A percentile compares a stretch with the other conserved stretches of the same genome.
phyloP scores from a whole-genome alignment of 1,140 invertebrate species.

The Ips nitidus region DNA sequence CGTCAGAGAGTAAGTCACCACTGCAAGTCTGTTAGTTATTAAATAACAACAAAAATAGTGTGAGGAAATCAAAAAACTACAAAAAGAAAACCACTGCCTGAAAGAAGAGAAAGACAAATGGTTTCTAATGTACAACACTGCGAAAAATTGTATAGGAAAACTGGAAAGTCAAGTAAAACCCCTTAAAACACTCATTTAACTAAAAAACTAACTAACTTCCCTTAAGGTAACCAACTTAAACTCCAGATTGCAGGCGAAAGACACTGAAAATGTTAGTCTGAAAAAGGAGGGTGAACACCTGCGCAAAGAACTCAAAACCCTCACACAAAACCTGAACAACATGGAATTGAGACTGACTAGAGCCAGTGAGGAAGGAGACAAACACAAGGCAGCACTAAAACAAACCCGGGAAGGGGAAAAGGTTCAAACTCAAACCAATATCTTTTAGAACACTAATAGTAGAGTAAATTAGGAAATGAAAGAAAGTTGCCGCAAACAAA shows the following conservation, averaged over 20 bases:
- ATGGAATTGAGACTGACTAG: slow-evolving; percentile 54
- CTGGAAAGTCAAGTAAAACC: slow-evolving; percentile 52
- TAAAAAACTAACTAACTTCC: too few relatives aligned
- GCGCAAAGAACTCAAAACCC: slow-evolving; percentile 54
- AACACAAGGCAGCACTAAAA: slow-evolving; percentile 52
- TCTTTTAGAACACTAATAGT: background rate
- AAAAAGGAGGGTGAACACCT: slow-evolving; percentile 56
- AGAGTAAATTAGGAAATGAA: slow-evolving; percentile 51
- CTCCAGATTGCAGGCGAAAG: slow-evolving; percentile 50
- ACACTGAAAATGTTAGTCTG: slow-evolving; percentile 51
- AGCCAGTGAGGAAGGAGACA: slow-evolving; percentile 55
- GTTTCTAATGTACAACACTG: slow-evolving; percentile 45
- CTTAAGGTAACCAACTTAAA: slow-evolving; percentile 41
- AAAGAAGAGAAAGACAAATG: slow-evolving; percentile 53
- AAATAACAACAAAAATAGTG: slow-evolving; percentile 51
- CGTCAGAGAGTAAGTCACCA: slow-evolving; percentile 5
- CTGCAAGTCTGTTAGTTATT: slow-evolving; percentile 42
- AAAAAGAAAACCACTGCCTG: slow-evolving; percentile 52
- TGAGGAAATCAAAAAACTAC: slow-evolving; percentile 51
- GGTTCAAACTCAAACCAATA: slow-evolving; percentile 43
- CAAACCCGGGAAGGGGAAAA: slow-evolving; percentile 55
- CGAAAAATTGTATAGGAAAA: slow-evolving; percentile 49
- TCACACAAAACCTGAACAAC: slow-evolving; percentile 48
- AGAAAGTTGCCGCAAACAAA: slow-evolving; percentile 52
- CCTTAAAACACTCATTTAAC: background rate